These are phyloP conservation scores for Paracyclopina nana DNA, from an alignment of 1,140 invertebrate genomes.

Conservation along the genomic window DNA sequence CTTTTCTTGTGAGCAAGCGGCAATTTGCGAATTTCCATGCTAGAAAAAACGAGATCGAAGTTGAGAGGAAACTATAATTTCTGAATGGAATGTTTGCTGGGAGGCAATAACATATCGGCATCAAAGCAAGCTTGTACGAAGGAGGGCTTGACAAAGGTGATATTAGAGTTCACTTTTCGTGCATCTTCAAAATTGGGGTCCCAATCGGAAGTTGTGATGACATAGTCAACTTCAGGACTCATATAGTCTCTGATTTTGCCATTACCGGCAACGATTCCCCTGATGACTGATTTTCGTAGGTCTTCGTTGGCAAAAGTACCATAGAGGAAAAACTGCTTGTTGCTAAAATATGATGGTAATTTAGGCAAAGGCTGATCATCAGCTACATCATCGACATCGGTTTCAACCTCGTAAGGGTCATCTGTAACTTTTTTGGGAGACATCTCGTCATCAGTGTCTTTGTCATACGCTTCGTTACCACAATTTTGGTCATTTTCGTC, in stretches of 20 bases:
- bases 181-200: constrained; percentile 29
- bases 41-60: too few relatives aligned
- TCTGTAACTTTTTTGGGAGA: constrained; percentile 14
- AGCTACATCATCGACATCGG: constrained; percentile 19
- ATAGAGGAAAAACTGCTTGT: constrained; percentile 1
- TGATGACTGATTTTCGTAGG: neutral
- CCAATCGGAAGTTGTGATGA: constrained; percentile 25
- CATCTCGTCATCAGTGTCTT: constrained; percentile 19
- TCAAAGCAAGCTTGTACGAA: constrained; percentile 27
- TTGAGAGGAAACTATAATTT: too few relatives aligned
- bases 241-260: constrained; percentile 27
- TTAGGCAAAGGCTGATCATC: constrained; percentile 9
- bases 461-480: neutral
- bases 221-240: constrained; percentile 25
- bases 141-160: constrained; percentile 27
- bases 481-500: neutral
- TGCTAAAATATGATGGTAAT: neutral
- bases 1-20: too few relatives aligned
- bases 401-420: constrained; percentile 19
- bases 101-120: constrained; percentile 10
- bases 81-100: neutral
- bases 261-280: constrained; percentile 18
- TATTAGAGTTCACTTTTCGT: constrained; percentile 23
- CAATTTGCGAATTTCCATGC: too few relatives aligned
- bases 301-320: neutral